Evolutionary conservation across 2,888 invertebrate species (phyloP), one percentile per base, ranked within the genome.

Genomic region (Chloromyia formosa): DNA sequence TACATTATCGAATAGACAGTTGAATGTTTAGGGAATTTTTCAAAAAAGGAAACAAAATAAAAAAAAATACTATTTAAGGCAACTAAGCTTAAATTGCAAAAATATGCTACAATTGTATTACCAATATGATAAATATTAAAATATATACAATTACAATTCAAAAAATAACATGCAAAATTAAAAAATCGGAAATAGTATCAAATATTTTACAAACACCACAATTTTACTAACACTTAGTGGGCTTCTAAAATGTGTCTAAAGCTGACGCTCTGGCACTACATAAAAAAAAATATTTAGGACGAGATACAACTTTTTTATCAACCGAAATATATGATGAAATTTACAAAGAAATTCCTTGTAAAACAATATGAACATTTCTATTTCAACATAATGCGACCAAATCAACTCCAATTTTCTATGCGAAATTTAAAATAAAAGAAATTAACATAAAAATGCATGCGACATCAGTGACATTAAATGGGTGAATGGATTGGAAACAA

Each of bases 11-110:
- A 61, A 61, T 10, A 61, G 42, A 75, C 72, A 72, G 72, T 73
- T 75, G 62, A 73, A 73, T 75, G 66, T 75, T 75, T 73, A 73
- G 73, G 72, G 75, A 75, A 75, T 75, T 72, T 75, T 74, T 75
- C 72, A 58, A 74, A 68, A 45, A 45, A 40, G n/a, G 40, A 64
- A n/a, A 64, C n/a, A 35, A 5, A 58, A 58, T 1, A 7, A 60
- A 60, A 60, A 2, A 35, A 49, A 12, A 49, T 49, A 2, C 27
- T 35, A 35, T 49, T 49, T 49, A 49, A 49, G 60, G 20, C 16
- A 9, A 22, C 23, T 60, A 60, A 60, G 60, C 60, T 60, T 9
- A 60, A 56, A 56, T 4, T 22, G 23, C 10, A n/a, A 20, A 60
- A 60, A 60, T 23, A 60, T 60, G 14, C 20, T 60, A 23, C 56